These are phyloP conservation scores for Drosophila ustulata DNA, from an alignment of 2,888 invertebrate genomes.

Conservation along the genomic window DNA sequence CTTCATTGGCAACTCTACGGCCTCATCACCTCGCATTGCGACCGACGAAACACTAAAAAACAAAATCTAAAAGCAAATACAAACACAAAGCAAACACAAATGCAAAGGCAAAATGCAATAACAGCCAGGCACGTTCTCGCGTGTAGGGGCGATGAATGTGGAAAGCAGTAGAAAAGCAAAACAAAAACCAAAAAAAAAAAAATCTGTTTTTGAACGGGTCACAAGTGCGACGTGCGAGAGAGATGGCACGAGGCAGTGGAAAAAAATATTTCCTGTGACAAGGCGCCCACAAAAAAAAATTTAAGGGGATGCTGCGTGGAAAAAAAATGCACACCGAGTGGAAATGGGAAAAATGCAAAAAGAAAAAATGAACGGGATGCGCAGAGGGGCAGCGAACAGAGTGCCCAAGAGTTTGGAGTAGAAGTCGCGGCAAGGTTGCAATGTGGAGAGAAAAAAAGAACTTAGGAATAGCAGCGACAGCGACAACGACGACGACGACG, in stretches of 20 bases:
- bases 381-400: constrained; percentile 42
- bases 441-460: constrained; percentile 60
- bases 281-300: constrained; percentile 56
- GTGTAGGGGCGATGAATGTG: constrained; percentile 43
- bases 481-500: constrained; percentile 31
- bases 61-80: constrained; percentile 66
- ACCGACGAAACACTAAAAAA: constrained; percentile 57
- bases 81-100: constrained; percentile 56
- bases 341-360: constrained; percentile 66
- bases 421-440: constrained; percentile 77
- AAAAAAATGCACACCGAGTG: constrained; percentile 81
- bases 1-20: constrained; percentile 74
- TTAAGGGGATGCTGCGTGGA: constrained; percentile 75
- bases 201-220: constrained; percentile 73
- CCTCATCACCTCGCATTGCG: constrained; percentile 33
- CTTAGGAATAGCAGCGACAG: constrained; percentile 69
- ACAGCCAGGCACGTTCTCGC: constrained; percentile 6
- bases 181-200: constrained; percentile 39
- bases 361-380: constrained; percentile 30
- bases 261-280: constrained; percentile 79
- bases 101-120: constrained; percentile 41
- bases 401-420: constrained; percentile 49
- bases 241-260: constrained; percentile 60
- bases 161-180: constrained; percentile 42
- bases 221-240: constrained; percentile 56